Base-by-base conservation (phyloP, 2,797 vertebrate genomes). In the Poeciliopsis paucimaculata region DNA sequence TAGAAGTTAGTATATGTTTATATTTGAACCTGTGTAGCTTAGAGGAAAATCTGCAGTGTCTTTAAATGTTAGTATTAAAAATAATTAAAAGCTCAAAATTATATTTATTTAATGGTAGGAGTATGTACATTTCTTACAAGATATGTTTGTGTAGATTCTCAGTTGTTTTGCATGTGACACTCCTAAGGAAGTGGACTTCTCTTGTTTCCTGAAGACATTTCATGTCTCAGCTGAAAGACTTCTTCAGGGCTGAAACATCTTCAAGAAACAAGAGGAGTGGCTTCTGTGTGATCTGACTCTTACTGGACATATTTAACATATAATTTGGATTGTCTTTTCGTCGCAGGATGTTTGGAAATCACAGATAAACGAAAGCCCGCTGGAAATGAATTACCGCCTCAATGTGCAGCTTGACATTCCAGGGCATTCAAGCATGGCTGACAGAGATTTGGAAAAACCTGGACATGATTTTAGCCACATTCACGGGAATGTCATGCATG, bases 301-400 rank as follows among this genome's bases (percentile, higher is more conserved):
- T 43, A 43, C 39, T 43, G 66, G 39, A n/a, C 77, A 26, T 28
- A 16, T 41, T 1, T 49, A 64, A 64, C 36, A 34, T 64, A 1
- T 79, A 13, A 49, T 64, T 47, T 68, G 66, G 0, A 51, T 76
- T 53, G 34, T 74, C 2, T 85, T 72, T 73, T 51, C 16, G 75
- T 71, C 82, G 5, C 72, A 97, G 96, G 95, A 95, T 47, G 78
- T 96, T 39, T 97, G 96, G 96, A 97, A 96, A 90, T 94, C 92
- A 0, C 94, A 94, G 73, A 93, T 96, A 53, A 90, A 95, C 51
- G 95, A 95, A 79, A 87, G 78, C 20, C 94, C 91, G 28, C 87
- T 97, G 76, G 88, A 94, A 77, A 82, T 80, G 71, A 92, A 73
- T 70, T 97, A 97, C 88, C 91, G 83, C 81, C 88, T 97, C 36